Base-by-base conservation (phyloP, 64 coral and sea anemone species). In the Montipora cactus region DNA sequence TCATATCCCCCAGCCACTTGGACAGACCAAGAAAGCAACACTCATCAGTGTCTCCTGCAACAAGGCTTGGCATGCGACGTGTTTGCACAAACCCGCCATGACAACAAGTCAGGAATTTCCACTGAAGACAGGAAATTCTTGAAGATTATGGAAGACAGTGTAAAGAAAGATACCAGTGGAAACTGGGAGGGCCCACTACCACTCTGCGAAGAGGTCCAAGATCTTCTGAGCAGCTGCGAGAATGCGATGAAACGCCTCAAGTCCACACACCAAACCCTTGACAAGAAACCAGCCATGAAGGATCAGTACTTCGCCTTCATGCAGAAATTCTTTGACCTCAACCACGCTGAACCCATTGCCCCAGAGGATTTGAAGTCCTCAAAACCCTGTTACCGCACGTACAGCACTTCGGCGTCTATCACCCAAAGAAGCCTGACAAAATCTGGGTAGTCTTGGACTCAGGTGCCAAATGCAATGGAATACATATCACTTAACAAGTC, bases 401-500 rank as follows among this genome's bases (percentile, higher is more conserved):
- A 15, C 52, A 50, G 6, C 51, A 81, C 21, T 81, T 81, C 25
- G 79, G 51, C 0, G 79, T 81, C 1, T 81, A 62, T 51, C 79
- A 81, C 21, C 79, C 79, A 0, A 50, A 81, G 23, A 81, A 81
- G 52, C 25, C 7, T 3, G 44, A 78, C 47, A 83, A 52, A 18
- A 78, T 78, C 25, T 44, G 76, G 10, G 76, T 78, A 3, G 28
- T 78, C 7, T 78, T 78, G 5, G 76, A 78, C 14, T 44, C 76
- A 5, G 76, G 44, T 10, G 25, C 76, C 5, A 44, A 78, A 78
- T 47, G 21, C 14, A 15, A 78, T 44, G 76, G 76, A 12, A 20
- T 59, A n/a, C n/a, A n/a, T n/a, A 19, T 81, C 49, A 5, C 79
- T 81, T 3, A 81, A 81, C 53, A 81, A 81, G 79, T 8, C 59